phyloP scores from a whole-genome alignment of 2,113 vertebrate species.

The Mustela lutreola region DNA sequence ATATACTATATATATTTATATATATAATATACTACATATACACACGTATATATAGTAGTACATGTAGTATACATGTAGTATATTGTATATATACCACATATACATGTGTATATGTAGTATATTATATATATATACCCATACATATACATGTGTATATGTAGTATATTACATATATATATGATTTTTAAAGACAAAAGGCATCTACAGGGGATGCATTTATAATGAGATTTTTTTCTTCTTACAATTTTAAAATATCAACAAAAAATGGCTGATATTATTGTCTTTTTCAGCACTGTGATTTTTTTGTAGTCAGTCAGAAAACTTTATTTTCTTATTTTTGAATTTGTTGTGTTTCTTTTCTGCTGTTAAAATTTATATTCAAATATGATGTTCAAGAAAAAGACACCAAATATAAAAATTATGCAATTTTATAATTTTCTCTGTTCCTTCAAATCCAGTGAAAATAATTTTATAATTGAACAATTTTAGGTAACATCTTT shows the following conservation, averaged over 20 bases:
- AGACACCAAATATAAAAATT: neutral
- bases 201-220: rapidly evolving
- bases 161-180: neutral
- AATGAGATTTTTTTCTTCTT: neutral
- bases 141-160: too few relatives aligned
- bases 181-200: neutral
- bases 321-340: neutral
- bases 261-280: neutral
- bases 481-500: neutral
- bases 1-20: too few relatives aligned
- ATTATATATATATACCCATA: neutral
- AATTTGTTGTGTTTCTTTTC: neutral
- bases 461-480: neutral
- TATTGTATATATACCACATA: neutral
- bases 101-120: too few relatives aligned
- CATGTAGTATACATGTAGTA: too few relatives aligned
- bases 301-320: neutral
- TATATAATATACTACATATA: too few relatives aligned
- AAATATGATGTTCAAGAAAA: neutral
- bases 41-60: too few relatives aligned
- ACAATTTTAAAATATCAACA: neutral
- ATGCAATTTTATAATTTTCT: neutral
- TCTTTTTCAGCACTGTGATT: neutral
- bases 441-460: neutral
- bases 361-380: slow-evolving; percentile 1